A percentile compares a stretch with the other conserved stretches of the same genome.
Conservation (phyloP, 2,113 vertebrate genomes). For the Pachyramphus minor region DNA sequence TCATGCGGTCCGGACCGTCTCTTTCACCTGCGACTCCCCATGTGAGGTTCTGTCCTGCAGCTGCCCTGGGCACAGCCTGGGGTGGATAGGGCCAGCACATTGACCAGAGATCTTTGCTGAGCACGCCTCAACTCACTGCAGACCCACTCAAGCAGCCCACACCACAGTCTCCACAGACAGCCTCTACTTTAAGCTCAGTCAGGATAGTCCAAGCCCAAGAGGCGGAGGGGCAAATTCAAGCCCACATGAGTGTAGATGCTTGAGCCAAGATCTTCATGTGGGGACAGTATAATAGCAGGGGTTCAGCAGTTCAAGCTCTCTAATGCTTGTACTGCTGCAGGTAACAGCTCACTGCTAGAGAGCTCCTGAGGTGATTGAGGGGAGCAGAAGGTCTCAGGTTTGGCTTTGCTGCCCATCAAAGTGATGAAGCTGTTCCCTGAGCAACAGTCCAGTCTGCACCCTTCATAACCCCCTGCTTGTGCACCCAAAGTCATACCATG, state of each 20-base stretch:
- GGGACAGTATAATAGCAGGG: neutral
- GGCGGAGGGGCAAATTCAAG: neutral
- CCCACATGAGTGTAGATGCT: rapidly evolving
- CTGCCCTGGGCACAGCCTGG: neutral
- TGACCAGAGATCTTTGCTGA: neutral
- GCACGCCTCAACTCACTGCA: rapidly evolving
- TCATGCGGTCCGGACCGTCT: rapidly evolving
- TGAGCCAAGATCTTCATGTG: neutral
- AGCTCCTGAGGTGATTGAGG: neutral
- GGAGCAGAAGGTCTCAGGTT: neutral
- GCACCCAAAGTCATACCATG: rapidly evolving
- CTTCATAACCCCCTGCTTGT: rapidly evolving
- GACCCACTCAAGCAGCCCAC: neutral
- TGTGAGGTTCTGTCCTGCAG: neutral
- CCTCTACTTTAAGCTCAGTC: neutral
- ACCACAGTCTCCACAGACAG: neutral
- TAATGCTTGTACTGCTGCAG: neutral
- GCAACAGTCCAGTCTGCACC: neutral
- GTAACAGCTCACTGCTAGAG: neutral
- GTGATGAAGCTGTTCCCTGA: neutral
- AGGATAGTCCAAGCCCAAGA: neutral
- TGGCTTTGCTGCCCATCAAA: neutral
- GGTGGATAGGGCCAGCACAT: rapidly evolving
- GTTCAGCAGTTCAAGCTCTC: neutral
- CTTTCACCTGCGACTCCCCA: neutral